Percentiles rank a stretch among this genome's conserved stretches.
phyloP scores from a whole-genome alignment of 2,113 vertebrate species.

The Urocolius indicus region DNA sequence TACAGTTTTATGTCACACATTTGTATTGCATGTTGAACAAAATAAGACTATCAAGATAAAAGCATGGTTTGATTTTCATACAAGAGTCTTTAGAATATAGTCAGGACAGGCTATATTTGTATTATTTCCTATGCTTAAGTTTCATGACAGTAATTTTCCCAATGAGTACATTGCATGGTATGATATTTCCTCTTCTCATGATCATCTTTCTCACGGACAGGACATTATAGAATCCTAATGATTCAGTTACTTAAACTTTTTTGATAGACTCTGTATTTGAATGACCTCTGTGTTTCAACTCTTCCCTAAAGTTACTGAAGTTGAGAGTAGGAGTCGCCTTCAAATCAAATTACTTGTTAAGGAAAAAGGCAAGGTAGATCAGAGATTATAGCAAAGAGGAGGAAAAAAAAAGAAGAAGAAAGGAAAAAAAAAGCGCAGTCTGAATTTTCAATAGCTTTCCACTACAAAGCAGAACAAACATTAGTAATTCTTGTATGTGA shows the following conservation, averaged over 20 bases:
- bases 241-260: conserved; percentile 57
- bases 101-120: conserved; percentile 36
- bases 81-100: background rate
- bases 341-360: conserved; percentile 36
- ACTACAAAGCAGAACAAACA: background rate
- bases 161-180: conserved; percentile 38
- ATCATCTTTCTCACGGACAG: conserved; percentile 37
- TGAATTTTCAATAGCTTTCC: background rate
- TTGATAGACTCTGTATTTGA: conserved; percentile 51
- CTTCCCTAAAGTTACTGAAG: conserved; percentile 22
- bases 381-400: conserved; percentile 13
- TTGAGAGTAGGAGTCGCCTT: conserved; percentile 27
- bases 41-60: conserved; percentile 14
- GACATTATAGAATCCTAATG: conserved; percentile 53
- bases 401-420: background rate
- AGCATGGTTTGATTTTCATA: conserved; percentile 32
- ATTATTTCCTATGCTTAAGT: conserved; percentile 53
- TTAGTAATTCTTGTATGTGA: background rate
- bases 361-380: conserved; percentile 1
- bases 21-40: background rate
- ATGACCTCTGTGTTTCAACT: conserved; percentile 55
- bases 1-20: background rate
- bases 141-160: conserved; percentile 61
- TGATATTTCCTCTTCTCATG: conserved; percentile 63
- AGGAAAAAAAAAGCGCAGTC: background rate